phyloP scores from a whole-genome alignment of 2,888 invertebrate species.

The Lymantria dispar region DNA sequence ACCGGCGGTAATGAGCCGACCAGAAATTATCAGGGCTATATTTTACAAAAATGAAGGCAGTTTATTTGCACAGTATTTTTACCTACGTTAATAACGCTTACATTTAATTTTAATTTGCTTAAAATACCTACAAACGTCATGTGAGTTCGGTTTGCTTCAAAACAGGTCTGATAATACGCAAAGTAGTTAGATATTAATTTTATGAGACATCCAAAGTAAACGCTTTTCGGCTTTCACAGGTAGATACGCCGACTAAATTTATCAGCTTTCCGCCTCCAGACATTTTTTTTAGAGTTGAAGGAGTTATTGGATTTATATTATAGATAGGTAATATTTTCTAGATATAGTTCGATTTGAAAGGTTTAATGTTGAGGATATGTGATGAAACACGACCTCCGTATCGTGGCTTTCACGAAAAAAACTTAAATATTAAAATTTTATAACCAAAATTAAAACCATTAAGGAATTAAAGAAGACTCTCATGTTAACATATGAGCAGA shows the following conservation, averaged over 20 bases:
- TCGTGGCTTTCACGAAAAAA: constrained; percentile 33
- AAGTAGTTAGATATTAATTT: constrained; percentile 74
- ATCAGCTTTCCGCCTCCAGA: constrained; percentile 43
- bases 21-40: constrained; percentile 25
- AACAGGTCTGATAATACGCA: constrained; percentile 69
- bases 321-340: constrained; percentile 12
- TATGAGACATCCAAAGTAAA: constrained; percentile 68
- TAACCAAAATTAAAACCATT: constrained; percentile 40
- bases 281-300: background rate
- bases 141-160: constrained; percentile 52
- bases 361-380: constrained; percentile 14
- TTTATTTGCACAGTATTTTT: constrained; percentile 46
- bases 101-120: constrained; percentile 56
- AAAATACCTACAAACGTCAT: constrained; percentile 58
- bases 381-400: constrained; percentile 33
- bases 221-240: constrained; percentile 58
- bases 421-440: constrained; percentile 33
- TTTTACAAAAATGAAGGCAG: constrained; percentile 29
- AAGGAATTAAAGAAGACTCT: constrained; percentile 49
- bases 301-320: constrained; percentile 14
- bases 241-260: constrained; percentile 46
- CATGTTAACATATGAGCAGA: constrained; percentile 40
- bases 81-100: constrained; percentile 63
- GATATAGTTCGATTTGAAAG: constrained; percentile 22
- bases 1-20: constrained; percentile 27